A percentile compares a stretch with the other conserved stretches of the same genome.
phyloP scores from a whole-genome alignment of 1,140 invertebrate species.

The Aradophagus sp. region DNA sequence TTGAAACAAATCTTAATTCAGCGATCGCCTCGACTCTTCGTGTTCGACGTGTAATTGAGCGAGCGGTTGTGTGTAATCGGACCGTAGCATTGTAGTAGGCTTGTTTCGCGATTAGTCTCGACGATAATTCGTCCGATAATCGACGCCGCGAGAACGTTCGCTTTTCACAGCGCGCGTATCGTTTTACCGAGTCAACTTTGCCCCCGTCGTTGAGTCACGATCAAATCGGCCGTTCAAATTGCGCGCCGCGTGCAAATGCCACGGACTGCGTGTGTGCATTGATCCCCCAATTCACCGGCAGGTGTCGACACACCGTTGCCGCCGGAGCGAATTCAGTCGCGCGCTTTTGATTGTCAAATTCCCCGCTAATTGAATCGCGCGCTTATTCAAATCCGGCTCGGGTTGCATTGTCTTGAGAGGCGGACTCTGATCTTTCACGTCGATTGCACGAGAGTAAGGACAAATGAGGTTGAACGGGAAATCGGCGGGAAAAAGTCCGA shows the following conservation, averaged over 20 bases:
- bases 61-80: too few species aligned
- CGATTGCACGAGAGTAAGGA: slow-evolving; percentile 27
- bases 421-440: slow-evolving; percentile 20
- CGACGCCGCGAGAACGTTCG: slow-evolving; percentile 42
- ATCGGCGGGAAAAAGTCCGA: too few species aligned
- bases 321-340: too few species aligned
- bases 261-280: slow-evolving; percentile 17
- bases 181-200: slow-evolving; percentile 56
- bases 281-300: slow-evolving; percentile 11
- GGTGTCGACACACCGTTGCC: slow-evolving; percentile 4
- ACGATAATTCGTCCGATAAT: slow-evolving; percentile 57
- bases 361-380: slow-evolving; percentile 26
- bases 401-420: too few species aligned
- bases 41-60: slow-evolving; percentile 33
- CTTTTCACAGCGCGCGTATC: slow-evolving; percentile 40
- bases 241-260: slow-evolving; percentile 39
- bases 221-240: slow-evolving; percentile 34
- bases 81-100: slow-evolving; percentile 44
- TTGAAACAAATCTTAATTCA: slow-evolving; percentile 48
- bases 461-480: slow-evolving; percentile 11
- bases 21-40: slow-evolving; percentile 39
- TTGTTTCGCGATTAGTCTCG: slow-evolving; percentile 46
- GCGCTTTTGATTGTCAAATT: slow-evolving; percentile 20
- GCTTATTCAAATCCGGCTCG: slow-evolving; percentile 44
- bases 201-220: slow-evolving; percentile 49